Conservation (phyloP, 2,113 vertebrate species). For the Bothrops jararaca region DNA sequence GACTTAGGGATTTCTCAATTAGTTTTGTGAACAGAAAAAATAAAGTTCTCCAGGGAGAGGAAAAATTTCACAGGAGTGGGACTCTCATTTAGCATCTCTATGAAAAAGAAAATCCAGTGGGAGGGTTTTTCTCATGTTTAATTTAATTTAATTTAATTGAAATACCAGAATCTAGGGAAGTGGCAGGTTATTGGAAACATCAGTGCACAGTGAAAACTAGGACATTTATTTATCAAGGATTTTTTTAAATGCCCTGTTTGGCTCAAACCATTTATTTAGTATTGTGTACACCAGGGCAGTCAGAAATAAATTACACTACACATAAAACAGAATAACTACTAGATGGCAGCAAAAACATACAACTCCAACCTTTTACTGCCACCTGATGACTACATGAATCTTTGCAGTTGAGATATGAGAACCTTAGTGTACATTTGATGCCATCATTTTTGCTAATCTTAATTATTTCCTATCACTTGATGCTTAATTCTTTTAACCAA, state of each 20-base stretch:
- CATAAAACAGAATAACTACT: background rate
- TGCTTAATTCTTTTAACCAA: background rate
- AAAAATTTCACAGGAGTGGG: background rate
- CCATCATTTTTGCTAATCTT: background rate
- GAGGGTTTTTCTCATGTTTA: background rate
- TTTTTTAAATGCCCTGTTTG: background rate
- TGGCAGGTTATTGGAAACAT: background rate
- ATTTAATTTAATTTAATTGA: background rate
- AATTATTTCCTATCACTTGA: background rate
- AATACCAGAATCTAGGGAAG: background rate
- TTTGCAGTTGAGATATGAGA: background rate
- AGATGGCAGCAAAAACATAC: background rate
- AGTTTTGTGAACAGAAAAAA: background rate
- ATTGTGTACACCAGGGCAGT: background rate
- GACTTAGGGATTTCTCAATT: background rate
- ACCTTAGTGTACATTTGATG: background rate
- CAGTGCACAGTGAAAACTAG: background rate
- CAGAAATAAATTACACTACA: background rate
- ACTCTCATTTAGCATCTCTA: background rate
- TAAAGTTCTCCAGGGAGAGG: background rate
- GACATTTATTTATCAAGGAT: background rate
- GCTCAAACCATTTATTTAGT: background rate
- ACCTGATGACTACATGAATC: background rate
- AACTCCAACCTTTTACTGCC: background rate
- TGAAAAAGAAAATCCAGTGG: background rate